Evolutionary conservation across 2,113 vertebrate genomes (phyloP).

Genomic region (Macroglossus sobrinus): DNA sequence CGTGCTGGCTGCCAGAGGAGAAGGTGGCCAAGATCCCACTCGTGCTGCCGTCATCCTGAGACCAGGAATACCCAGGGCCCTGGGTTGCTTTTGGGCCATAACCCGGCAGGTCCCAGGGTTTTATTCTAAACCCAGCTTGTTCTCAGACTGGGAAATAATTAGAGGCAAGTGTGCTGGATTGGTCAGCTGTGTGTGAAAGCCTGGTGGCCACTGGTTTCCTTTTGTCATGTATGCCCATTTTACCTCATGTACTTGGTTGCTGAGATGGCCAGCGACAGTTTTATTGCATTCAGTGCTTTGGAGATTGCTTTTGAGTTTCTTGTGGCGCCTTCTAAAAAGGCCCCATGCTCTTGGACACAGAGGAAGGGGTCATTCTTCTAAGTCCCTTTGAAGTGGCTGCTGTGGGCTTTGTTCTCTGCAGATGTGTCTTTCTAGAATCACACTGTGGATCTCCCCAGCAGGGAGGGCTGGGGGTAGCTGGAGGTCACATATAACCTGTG

Average conservation of each 20-base stretch:
- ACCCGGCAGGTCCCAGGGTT: not conserved
- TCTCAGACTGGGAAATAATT: not conserved
- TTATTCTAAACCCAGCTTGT: not conserved
- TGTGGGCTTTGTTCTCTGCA: constrained; percentile 51
- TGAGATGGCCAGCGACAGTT: not conserved
- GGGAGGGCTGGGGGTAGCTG: not conserved
- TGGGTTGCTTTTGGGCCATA: not conserved
- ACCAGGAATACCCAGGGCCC: not conserved
- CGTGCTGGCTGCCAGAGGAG: not conserved
- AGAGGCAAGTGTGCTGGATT: not conserved
- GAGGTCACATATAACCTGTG: not conserved
- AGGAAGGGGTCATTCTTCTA: constrained; percentile 25
- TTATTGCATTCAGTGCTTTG: constrained; percentile 4
- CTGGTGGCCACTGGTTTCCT: not conserved
- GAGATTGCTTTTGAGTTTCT: constrained; percentile 59
- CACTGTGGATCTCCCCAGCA: not conserved
- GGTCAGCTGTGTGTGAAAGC: not conserved
- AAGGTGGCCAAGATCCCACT: not conserved
- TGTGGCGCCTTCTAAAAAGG: constrained; percentile 37
- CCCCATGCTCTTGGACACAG: not conserved
- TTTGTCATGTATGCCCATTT: not conserved
- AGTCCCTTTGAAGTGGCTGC: constrained; percentile 42
- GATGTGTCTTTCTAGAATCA: not conserved
- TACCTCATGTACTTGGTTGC: not conserved
- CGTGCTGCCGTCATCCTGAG: not conserved